Evolutionary conservation across 2,113 vertebrate genomes (phyloP), one percentile per base, ranked within the genome.

Genomic region (Turnix velox): DNA sequence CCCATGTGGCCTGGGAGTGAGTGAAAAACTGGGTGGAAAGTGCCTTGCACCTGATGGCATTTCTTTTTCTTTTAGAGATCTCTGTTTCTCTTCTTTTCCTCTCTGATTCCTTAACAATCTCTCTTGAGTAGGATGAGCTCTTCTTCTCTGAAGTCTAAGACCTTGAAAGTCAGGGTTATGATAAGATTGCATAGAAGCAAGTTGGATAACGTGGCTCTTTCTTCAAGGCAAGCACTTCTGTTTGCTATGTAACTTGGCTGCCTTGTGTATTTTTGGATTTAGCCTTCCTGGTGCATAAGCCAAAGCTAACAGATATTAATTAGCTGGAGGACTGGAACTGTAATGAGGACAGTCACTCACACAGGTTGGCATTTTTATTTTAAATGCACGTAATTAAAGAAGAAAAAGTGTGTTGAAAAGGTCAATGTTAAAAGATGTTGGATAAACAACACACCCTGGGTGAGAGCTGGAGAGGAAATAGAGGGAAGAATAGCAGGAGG

Each of bases 281-380:
- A 93, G 73, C 87, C 81, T 84, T 83, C 77, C 58, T 35, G n/a
- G 42, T 33, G 63, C 43, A 69, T 79, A 89, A 96, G 94, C 92
- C 92, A 96, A 95, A 96, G 88, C 90, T 95, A 96, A 96, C 92
- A 95, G 90, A 86, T 71, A 94, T 71, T 95, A 95, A 95, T 96
- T 94, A 95, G 77, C 30, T 92, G 49, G 86, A 92, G 80, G 91
- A 73, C 46, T 93, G 78, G 59, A 65, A 76, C 74, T 55, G 43
- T 91, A 82, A 84, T 72, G 73, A 91, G 87, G 73, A 76, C 94
- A 89, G 58, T 82, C 46, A 66, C 66, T 91, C 24, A 1, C 40
- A 68, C 14, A 69, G 74, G 71, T 31, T 93, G 88, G 78, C 71
- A 51, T 55, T 96, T 91, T 92, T 93, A 76, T 69, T 93, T 93